Evolutionary conservation across 2,888 invertebrate species (phyloP), one percentile per base, ranked within the genome.

Genomic region (Lamellibrachia columna): DNA sequence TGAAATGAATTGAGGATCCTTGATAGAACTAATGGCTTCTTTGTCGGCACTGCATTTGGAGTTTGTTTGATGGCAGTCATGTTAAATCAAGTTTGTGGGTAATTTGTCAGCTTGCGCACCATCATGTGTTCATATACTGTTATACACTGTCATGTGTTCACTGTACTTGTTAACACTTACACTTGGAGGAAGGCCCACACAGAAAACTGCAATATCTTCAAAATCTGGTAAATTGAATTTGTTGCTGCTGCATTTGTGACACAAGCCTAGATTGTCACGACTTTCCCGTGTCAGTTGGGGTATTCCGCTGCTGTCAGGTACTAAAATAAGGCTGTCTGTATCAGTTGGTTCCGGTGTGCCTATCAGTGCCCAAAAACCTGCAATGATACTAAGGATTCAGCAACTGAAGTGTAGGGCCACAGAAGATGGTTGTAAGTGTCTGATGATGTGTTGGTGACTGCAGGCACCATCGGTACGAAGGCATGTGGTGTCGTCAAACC

Each of bases 381-480:
- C 40, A 40, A 40, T 40, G 40, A 40, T 40, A 40, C 40, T 40
- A 40, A 40, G 40, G 40, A 40, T 40, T 40, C 40, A 40, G 40
- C 40, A 40, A 40, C 40, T 40, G 40, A 40, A 40, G 40, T 40
- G 40, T 40, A 40, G 40, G 40, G 40, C 40, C 40, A 40, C 40
- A 40, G 40, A 40, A 15, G n/a, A 75, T n/a, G 6, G 75, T 75
- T 75, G 22, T 40, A 40, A 40, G 40, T 75, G 22, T 75, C 22
- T 22, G 75, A 75, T 75, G 75, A 75, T n/a, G n/a, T 75, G 75
- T 22, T 75, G 75, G 22, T 75, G 75, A n/a, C 75, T 75, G 75
- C 75, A 75, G 75, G 75, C 75, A 75, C 75, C 75, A 75, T 75
- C n/a, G 75, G 75, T n/a, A 75, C 75, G 22, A 75, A 75, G 75